A percentile compares a stretch with the other conserved stretches of the same genome.
phyloP scores from a whole-genome alignment of 2,113 vertebrate species.

The Corvus hawaiiensis region DNA sequence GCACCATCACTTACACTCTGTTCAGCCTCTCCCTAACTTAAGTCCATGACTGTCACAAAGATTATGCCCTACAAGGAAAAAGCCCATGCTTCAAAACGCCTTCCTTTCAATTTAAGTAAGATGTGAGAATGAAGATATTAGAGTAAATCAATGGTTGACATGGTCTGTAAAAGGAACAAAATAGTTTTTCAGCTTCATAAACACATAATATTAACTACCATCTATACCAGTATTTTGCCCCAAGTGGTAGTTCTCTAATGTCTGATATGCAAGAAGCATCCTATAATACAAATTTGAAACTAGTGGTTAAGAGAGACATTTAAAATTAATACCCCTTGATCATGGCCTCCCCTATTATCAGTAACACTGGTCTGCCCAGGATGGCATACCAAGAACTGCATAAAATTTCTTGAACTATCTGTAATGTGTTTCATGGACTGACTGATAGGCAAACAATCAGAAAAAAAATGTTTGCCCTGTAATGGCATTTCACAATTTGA shows the following conservation, averaged over 20 bases:
- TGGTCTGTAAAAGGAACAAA: neutral
- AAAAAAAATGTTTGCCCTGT: neutral
- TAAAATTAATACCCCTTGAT: neutral
- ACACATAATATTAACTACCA: neutral
- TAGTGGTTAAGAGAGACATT: neutral
- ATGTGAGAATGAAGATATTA: neutral
- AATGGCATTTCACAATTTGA: neutral
- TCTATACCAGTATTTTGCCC: neutral
- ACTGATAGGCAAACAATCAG: neutral
- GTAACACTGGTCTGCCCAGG: neutral
- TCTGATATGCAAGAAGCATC: neutral
- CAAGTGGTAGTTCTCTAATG: neutral
- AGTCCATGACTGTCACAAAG: neutral
- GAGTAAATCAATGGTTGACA: neutral
- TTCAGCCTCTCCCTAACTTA: neutral
- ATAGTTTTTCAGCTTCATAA: neutral
- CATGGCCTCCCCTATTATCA: neutral
- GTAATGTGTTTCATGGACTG: neutral
- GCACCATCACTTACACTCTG: neutral
- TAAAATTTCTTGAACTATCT: neutral
- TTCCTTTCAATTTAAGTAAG: neutral
- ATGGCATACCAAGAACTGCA: neutral
- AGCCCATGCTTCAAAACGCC: neutral
- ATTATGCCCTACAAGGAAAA: neutral
- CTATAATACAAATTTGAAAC: neutral